Percentiles rank a stretch among this genome's conserved stretches.
phyloP scores from a whole-genome alignment of 1,140 invertebrate genomes.

The Choristoneura fumiferana region DNA sequence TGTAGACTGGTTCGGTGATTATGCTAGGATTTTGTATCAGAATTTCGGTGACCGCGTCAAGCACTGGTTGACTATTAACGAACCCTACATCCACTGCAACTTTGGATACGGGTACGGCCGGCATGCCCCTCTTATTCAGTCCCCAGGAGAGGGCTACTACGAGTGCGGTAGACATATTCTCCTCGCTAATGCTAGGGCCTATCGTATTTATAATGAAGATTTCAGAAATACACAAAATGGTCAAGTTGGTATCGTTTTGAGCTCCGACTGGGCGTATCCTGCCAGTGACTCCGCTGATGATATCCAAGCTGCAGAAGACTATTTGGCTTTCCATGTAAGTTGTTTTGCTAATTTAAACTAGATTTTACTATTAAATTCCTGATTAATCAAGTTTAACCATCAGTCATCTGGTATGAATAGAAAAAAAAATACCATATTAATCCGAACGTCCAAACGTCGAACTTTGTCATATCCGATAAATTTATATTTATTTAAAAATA shows the following conservation, averaged over 20 bases:
- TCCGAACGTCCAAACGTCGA: no score
- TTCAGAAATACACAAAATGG: conserved; percentile 65
- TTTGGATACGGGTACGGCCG: neutral
- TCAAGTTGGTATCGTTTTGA: conserved; percentile 62
- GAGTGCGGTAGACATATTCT: conserved; percentile 75
- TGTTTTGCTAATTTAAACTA: neutral
- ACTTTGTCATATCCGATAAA: no score
- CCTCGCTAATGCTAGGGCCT: conserved; percentile 78
- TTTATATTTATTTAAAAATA: no score
- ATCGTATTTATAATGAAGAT: conserved; percentile 79
- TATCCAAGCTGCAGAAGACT: conserved; percentile 45
- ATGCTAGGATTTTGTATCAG: conserved; percentile 45
- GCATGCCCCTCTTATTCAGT: conserved; percentile 36
- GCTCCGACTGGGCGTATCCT: conserved; percentile 55
- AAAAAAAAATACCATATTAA: no score
- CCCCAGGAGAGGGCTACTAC: conserved; percentile 68
- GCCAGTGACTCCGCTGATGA: conserved; percentile 34
- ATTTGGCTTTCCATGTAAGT: conserved; percentile 42
- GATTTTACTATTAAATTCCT: no score
- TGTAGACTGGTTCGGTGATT: conserved; percentile 54
- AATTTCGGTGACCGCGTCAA: conserved; percentile 54
- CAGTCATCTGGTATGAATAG: no score
- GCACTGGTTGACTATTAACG: conserved; percentile 52
- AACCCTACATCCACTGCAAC: conserved; percentile 28
- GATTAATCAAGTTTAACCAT: neutral